Evolutionary conservation across 2,113 vertebrate species (phyloP).

Genomic region (Charina bottae): DNA sequence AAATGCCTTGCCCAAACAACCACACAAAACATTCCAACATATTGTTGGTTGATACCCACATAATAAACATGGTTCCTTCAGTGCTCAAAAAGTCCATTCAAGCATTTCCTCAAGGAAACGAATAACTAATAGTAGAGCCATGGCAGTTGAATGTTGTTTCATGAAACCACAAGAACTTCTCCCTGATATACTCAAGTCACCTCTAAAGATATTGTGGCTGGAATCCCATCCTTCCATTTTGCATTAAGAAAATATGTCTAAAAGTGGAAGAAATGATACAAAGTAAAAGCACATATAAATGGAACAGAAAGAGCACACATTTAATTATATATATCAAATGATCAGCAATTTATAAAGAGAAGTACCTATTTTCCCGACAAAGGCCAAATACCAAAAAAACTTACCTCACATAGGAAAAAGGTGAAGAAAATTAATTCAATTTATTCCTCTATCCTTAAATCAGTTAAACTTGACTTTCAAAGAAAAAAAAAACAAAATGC

Average conservation of each 20-base stretch:
- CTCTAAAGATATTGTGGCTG: not conserved
- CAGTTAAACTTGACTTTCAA: conserved; percentile 13
- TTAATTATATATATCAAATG: not conserved
- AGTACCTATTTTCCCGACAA: not conserved
- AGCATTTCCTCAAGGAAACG: not conserved
- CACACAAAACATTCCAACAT: not conserved
- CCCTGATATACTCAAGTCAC: not conserved
- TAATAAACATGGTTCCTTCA: not conserved
- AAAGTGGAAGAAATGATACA: not conserved
- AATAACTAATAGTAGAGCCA: not conserved
- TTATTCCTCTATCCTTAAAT: conserved; percentile 6
- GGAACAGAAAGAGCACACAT: not conserved
- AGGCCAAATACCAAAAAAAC: conserved; percentile 20
- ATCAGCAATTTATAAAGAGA: conserved; percentile 21
- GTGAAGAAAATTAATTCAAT: not conserved
- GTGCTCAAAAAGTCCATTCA: not conserved
- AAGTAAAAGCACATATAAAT: not conserved
- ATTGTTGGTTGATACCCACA: not conserved
- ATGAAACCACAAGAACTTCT: not conserved
- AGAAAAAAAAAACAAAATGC: not conserved
- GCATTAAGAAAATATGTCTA: not conserved
- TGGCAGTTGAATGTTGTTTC: not conserved
- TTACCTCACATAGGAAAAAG: conserved; percentile 1
- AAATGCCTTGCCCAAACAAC: not conserved
- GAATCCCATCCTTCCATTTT: not conserved